A percentile compares a stretch with the other conserved stretches of the same genome.
These are phyloP conservation scores for Megastigmus dorsalis DNA, from an alignment of 2,888 invertebrate species.

Conservation along the genomic window DNA sequence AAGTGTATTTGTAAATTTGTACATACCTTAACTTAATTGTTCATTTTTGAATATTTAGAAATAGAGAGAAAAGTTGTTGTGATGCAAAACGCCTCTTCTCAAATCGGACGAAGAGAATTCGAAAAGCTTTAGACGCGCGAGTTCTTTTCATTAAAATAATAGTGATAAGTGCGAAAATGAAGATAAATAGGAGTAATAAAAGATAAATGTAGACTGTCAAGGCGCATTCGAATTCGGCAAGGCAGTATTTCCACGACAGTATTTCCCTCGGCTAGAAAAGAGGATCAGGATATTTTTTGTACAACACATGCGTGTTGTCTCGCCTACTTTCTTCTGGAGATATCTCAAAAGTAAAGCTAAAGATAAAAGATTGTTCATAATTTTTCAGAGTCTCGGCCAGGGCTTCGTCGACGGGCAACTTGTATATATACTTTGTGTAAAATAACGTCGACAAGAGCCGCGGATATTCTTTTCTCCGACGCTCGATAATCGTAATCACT, in stretches of 20 bases:
- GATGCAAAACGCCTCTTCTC: slow-evolving; percentile 14
- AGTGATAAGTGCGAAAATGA: slow-evolving; percentile 7
- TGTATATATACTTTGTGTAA: slow-evolving; percentile 47
- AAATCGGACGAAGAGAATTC: slow-evolving; percentile 15
- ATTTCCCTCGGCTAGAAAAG: slow-evolving; percentile 42
- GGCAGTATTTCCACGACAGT: slow-evolving; percentile 50
- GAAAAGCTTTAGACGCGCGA: slow-evolving; percentile 39
- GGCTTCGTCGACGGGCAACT: background rate
- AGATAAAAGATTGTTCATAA: slow-evolving; percentile 17
- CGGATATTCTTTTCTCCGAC: slow-evolving; percentile 1
- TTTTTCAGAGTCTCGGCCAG: background rate
- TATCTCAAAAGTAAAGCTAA: background rate
- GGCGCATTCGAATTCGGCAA: slow-evolving; percentile 35
- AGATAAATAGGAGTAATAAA: background rate
- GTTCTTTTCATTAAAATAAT: slow-evolving; percentile 32
- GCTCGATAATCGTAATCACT: slow-evolving; percentile 18
- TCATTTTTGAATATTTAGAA: slow-evolving; percentile 34
- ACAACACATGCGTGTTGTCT: slow-evolving; percentile 11
- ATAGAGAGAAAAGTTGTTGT: background rate
- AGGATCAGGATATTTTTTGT: slow-evolving; percentile 43
- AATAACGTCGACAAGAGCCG: slow-evolving; percentile 12
- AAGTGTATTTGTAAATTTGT: slow-evolving; percentile 50
- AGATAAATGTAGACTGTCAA: slow-evolving; percentile 41
- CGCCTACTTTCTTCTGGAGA: slow-evolving; percentile 19
- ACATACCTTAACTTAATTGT: slow-evolving; percentile 36